Evolutionary conservation across 2,888 invertebrate genomes (phyloP).

Genomic region (Standfussiana lucernea): DNA sequence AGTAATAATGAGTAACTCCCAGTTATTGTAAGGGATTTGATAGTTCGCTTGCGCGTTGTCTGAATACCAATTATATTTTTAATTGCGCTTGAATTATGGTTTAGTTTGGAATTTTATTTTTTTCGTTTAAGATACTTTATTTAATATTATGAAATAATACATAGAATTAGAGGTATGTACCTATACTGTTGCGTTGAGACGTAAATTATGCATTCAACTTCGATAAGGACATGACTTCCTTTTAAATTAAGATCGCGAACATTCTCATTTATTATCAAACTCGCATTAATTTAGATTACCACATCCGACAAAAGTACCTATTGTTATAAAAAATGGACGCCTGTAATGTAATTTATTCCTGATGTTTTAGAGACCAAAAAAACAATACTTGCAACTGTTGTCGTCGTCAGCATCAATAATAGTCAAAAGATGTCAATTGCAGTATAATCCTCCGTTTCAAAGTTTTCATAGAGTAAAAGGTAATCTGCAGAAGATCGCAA

Average conservation of each 20-base stretch:
- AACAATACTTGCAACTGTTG: not conserved
- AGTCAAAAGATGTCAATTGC: not conserved
- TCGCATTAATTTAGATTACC: too few relatives aligned
- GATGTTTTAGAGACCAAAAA: too few relatives aligned
- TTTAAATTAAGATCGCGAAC: too few relatives aligned
- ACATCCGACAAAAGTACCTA: not conserved
- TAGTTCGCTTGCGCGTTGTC: slow-evolving; percentile 35
- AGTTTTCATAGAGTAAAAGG: not conserved
- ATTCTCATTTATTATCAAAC: too few relatives aligned
- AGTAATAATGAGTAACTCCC: slow-evolving; percentile 54
- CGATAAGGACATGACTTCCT: too few relatives aligned
- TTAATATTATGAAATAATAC: not conserved
- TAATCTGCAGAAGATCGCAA: not conserved
- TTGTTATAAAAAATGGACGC: not conserved
- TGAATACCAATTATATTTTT: slow-evolving; percentile 10
- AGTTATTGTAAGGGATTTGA: slow-evolving; percentile 20
- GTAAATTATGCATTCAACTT: too few relatives aligned
- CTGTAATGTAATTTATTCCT: too few relatives aligned
- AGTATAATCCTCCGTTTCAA: not conserved
- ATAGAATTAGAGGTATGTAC: too few relatives aligned
- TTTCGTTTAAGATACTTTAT: not conserved
- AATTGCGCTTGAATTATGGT: not conserved
- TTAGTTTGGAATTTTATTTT: too few relatives aligned
- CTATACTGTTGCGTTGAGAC: too few relatives aligned
- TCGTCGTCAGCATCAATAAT: not conserved